Evolutionary conservation across 2,888 invertebrate species (phyloP).

Genomic region (Dichetophora obliterata): DNA sequence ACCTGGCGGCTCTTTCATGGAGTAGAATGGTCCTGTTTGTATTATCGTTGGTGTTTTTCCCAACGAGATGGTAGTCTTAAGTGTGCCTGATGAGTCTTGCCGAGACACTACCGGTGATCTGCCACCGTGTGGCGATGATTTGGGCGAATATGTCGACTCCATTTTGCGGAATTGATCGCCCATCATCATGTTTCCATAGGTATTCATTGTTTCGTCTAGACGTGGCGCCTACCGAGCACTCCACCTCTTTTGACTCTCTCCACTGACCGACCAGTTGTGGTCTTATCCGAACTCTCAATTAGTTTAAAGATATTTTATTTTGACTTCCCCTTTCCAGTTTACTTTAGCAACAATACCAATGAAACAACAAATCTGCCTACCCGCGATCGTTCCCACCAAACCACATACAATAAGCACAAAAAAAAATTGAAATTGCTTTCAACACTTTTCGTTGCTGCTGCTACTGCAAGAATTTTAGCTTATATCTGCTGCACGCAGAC

Average conservation of each 20-base stretch:
- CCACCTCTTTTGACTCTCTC: not conserved
- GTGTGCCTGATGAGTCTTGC: constrained; percentile 96
- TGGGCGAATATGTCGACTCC: constrained; percentile 91
- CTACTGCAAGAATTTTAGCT: not conserved
- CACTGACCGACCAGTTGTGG: not conserved
- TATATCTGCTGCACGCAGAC: not conserved
- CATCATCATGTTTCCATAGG: constrained; percentile 80
- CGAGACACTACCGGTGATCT: constrained; percentile 95
- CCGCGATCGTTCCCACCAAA: not conserved
- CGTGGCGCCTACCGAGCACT: constrained; percentile 2
- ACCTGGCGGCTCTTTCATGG: constrained; percentile 97
- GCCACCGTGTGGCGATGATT: constrained; percentile 95
- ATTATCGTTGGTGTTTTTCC: constrained; percentile 98
- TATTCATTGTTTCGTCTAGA: constrained; percentile 62
- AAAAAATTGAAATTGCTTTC: constrained; percentile 8
- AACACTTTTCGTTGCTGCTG: not conserved
- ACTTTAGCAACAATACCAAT: no score
- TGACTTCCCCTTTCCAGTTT: no score
- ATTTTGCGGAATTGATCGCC: constrained; percentile 94
- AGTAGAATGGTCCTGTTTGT: constrained; percentile 97
- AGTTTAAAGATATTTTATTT: not conserved
- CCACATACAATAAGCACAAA: not conserved
- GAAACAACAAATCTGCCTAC: not conserved
- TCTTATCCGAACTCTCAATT: not conserved
- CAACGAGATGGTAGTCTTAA: constrained; percentile 96